Evolutionary conservation across 2,797 vertebrate species (phyloP), one percentile per base, ranked within the genome.

Genomic region (Limnodromus scolopaceus): DNA sequence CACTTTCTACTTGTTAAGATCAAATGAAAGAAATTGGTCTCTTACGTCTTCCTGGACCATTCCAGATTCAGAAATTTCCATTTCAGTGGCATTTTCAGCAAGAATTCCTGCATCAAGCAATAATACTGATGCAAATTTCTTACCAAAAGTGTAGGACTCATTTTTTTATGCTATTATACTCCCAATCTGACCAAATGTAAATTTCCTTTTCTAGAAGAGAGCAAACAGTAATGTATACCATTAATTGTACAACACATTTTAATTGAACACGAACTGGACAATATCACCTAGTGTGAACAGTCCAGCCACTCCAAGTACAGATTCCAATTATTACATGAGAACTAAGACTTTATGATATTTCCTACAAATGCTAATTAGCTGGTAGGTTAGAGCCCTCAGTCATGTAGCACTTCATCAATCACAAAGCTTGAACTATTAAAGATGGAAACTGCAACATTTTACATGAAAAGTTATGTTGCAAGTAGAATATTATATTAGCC

Each of bases 321-420:
- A 84, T 68, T 95, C 58, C 91, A 92, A 92, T 93, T 94, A 95
- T 79, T 87, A 91, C 76, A 96, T 70, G 97, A 94, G 91, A 94
- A 55, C 88, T 95, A 96, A 95, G 89, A 85, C 95, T 98, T 98
- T 97, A 97, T 93, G 90, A 95, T 78, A 95, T 96, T 96, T 97
- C 92, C 92, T 97, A 96, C 94, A 97, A 96, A 97, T 94, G 82
- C 87, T 96, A 96, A 97, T 96, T 97, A 96, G 87, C 91, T 95
- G 86, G 77, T 96, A 94, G 63, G 41, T 94, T 95, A 93, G 81
- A 78, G 80, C 94, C 88, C 66, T 95, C 43, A 79, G 94, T 96
- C 87, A 96, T 43, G 66, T 87, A 95, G 92, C 97, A 98, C 98
- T 97, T 98, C 97, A 97, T 98, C 96, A 98, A 75, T 82, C 93